phyloP scores from a whole-genome alignment of 2,888 invertebrate genomes.

The Linyphia triangularis region DNA sequence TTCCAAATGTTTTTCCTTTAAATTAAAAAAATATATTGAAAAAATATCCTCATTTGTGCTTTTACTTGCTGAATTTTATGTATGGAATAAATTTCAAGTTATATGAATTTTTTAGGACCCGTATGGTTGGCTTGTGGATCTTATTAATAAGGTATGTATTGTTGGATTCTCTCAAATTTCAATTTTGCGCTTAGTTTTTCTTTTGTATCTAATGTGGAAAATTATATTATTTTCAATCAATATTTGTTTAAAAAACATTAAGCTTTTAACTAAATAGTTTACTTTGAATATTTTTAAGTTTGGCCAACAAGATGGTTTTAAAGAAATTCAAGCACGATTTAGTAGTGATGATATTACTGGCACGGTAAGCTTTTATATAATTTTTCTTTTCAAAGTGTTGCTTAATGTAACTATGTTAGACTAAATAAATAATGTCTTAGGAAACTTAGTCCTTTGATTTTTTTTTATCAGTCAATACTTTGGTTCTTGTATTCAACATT shows the following conservation, averaged over 20 bases:
- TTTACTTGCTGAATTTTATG: neutral
- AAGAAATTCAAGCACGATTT: constrained; percentile 79
- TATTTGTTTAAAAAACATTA: neutral
- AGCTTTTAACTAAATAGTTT: neutral
- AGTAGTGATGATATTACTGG: constrained; percentile 79
- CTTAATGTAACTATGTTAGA: neutral
- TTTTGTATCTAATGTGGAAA: neutral
- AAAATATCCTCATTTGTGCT: neutral
- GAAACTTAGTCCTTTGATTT: neutral
- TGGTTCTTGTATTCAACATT: too few relatives aligned
- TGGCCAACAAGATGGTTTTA: constrained; percentile 80
- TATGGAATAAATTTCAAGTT: neutral
- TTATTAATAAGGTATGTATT: constrained; percentile 80
- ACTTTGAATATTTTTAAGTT: constrained; percentile 78
- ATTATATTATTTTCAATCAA: neutral
- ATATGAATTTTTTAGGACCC: constrained; percentile 78
- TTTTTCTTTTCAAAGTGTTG: neutral
- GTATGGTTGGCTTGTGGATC: constrained; percentile 81
- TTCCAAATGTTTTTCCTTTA: neutral
- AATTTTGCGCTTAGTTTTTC: neutral
- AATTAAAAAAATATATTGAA: neutral
- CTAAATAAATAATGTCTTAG: neutral
- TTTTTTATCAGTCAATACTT: too few relatives aligned
- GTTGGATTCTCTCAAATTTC: neutral
- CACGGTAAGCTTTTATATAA: constrained; percentile 78